A percentile compares a stretch with the other conserved stretches of the same genome.
These are phyloP conservation scores for Channa argus DNA, from an alignment of 2,113 vertebrate genomes.

Conservation along the genomic window DNA sequence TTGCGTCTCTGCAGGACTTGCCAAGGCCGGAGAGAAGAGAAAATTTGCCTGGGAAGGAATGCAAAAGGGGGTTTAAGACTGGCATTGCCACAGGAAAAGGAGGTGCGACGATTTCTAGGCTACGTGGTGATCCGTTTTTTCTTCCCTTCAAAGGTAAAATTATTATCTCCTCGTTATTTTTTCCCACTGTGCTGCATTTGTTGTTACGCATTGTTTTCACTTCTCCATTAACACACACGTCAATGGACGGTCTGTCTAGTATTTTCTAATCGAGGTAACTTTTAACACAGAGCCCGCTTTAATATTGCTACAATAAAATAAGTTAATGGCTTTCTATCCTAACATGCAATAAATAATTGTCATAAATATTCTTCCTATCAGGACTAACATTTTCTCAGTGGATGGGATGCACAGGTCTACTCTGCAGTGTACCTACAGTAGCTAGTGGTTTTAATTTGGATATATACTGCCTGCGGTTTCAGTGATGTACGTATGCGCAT, in stretches of 20 bases:
- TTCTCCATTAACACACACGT: neutral
- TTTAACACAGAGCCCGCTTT: slow-evolving; percentile 6
- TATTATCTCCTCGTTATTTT: slow-evolving; percentile 43
- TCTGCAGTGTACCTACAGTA: slow-evolving; percentile 32
- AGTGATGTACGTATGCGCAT: slow-evolving; percentile 62
- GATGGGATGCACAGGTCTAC: slow-evolving; percentile 40
- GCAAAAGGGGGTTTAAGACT: slow-evolving; percentile 61
- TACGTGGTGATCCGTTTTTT: slow-evolving; percentile 69
- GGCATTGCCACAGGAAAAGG: slow-evolving; percentile 61
- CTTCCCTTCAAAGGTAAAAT: slow-evolving; percentile 81
- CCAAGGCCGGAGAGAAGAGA: slow-evolving; percentile 56
- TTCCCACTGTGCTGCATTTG: slow-evolving; percentile 28
- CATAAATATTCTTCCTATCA: neutral
- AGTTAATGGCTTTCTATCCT: neutral
- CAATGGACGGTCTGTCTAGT: neutral
- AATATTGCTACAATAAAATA: slow-evolving; percentile 1
- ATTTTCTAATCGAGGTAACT: slow-evolving; percentile 31
- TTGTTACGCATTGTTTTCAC: slow-evolving; percentile 44
- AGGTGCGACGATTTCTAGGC: slow-evolving; percentile 66
- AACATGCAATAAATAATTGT: neutral
- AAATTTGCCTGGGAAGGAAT: slow-evolving; percentile 58
- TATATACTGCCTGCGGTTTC: slow-evolving; percentile 57
- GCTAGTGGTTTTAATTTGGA: slow-evolving; percentile 48
- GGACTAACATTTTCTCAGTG: slow-evolving; percentile 22
- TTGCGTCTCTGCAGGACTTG: slow-evolving; percentile 77